phyloP scores from a whole-genome alignment of 2,888 invertebrate genomes.

The Rhabditoides inermis region DNA sequence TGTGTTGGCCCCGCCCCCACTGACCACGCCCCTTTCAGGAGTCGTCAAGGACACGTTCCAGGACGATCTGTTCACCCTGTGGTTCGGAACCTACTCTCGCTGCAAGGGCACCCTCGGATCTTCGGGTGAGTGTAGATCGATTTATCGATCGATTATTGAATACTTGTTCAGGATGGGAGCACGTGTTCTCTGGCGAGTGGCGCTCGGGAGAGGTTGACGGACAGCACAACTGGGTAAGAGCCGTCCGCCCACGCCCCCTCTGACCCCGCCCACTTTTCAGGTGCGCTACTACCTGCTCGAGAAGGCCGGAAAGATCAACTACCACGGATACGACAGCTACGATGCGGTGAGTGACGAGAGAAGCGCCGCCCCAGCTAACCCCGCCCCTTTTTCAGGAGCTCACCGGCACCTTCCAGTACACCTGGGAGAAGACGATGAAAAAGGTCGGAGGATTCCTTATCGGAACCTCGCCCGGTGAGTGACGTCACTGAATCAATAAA shows the following conservation, averaged over 20 bases:
- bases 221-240: constrained; percentile 36
- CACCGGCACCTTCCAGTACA: constrained; percentile 50
- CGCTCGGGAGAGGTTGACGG: constrained; percentile 36
- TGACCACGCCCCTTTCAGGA: constrained; percentile 14
- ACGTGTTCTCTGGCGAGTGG: constrained; percentile 50
- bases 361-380: neutral
- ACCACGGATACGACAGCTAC: constrained; percentile 45
- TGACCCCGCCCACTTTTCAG: neutral
- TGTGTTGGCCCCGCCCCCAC: constrained; percentile 15
- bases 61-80: constrained; percentile 35
- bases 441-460: constrained; percentile 47
- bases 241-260: neutral
- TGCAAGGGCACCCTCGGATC: constrained; percentile 39
- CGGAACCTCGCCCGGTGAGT: constrained; percentile 44
- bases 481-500: constrained; percentile 2
- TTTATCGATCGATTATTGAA: neutral
- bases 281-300: constrained; percentile 45
- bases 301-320: constrained; percentile 45
- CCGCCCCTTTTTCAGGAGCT: constrained; percentile 19
- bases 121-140: constrained; percentile 22
- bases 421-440: constrained; percentile 39
- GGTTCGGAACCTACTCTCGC: constrained; percentile 48
- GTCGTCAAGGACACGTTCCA: constrained; percentile 23
- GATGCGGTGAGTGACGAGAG: constrained; percentile 19
- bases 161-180: constrained; percentile 46